Conservation (phyloP, 2,113 vertebrate genomes). For the Dinomys branickii region DNA sequence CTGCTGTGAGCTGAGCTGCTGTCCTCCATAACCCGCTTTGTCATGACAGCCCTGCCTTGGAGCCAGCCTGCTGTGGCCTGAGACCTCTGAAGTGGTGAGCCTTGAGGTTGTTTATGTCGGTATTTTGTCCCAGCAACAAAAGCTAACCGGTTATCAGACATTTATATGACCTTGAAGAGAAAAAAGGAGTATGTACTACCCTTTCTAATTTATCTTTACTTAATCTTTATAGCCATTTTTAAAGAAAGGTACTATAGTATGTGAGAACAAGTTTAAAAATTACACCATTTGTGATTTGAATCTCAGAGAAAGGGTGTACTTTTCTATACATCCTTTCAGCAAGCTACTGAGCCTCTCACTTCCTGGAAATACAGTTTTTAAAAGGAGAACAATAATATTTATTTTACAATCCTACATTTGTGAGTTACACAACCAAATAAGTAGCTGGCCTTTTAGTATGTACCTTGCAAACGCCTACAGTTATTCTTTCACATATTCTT, state of each 20-base stretch:
- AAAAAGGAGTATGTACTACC: neutral
- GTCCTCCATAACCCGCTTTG: neutral
- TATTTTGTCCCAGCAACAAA: neutral
- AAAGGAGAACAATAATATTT: slow-evolving; percentile 34
- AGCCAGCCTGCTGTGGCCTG: neutral
- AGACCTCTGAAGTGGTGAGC: neutral
- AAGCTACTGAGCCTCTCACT: neutral
- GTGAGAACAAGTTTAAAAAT: neutral
- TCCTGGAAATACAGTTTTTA: neutral
- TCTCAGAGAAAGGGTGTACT: neutral
- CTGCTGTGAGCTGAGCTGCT: neutral
- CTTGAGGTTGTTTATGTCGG: neutral
- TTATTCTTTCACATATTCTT: slow-evolving; percentile 6
- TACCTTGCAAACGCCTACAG: neutral
- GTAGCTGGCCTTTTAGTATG: neutral
- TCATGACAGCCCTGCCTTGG: neutral
- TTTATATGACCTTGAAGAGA: neutral
- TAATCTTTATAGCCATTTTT: neutral
- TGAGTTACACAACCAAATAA: slow-evolving; percentile 41
- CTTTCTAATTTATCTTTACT: slow-evolving; percentile 24
- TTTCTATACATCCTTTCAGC: neutral
- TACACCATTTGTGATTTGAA: neutral
- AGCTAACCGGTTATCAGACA: neutral
- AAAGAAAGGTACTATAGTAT: neutral
- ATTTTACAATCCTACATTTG: slow-evolving; percentile 23